Percentiles rank a stretch among this genome's conserved stretches.
Evolutionary conservation across 2,797 vertebrate species (phyloP).

Genomic region (Lepilemur septentrionalis): DNA sequence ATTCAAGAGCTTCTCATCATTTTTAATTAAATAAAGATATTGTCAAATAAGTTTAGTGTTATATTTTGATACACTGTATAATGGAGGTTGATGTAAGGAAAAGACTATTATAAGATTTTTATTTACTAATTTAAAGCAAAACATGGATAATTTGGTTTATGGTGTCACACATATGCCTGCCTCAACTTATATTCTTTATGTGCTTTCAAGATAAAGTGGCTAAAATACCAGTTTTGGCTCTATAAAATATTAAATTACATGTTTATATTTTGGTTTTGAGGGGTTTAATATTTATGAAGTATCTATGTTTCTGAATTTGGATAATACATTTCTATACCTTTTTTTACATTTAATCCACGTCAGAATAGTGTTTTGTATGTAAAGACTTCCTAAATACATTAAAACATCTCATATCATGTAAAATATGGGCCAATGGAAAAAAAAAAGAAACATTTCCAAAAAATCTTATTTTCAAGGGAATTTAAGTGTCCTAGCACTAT

Average conservation of each 20-base stretch:
- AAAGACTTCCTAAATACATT: neutral
- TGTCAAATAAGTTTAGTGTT: neutral
- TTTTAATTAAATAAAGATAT: neutral
- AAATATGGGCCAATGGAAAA: neutral
- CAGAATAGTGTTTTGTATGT: neutral
- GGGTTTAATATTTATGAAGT: neutral
- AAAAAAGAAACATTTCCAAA: neutral
- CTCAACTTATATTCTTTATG: neutral
- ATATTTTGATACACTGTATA: neutral
- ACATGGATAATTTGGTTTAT: neutral
- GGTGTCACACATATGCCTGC: neutral
- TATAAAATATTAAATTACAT: neutral
- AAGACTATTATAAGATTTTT: neutral
- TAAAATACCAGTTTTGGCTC: neutral
- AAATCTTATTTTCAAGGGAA: neutral
- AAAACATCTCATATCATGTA: neutral
- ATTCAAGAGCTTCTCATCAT: neutral
- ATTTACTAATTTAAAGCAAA: neutral
- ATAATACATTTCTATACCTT: neutral
- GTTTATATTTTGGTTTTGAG: neutral
- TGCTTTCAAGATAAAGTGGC: neutral
- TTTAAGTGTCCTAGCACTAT: neutral
- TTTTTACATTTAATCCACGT: neutral
- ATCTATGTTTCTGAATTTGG: neutral
- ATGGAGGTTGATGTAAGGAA: neutral